A percentile compares a stretch with the other conserved stretches of the same genome.
phyloP scores from a whole-genome alignment of 1,140 invertebrate species.

The Papilio xuthus region DNA sequence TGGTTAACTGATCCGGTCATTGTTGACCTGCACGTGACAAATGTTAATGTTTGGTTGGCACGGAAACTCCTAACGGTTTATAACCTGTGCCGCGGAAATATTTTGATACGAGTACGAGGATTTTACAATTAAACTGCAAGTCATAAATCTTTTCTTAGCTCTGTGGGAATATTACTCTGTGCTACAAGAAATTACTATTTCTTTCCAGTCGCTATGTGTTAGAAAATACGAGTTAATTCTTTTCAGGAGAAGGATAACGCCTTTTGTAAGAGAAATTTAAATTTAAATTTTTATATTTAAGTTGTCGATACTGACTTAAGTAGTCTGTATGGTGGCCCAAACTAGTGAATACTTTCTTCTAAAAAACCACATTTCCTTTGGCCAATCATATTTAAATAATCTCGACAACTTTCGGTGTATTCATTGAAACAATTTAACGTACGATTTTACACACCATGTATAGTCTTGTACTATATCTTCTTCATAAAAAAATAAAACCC shows the following conservation, averaged over 20 bases:
- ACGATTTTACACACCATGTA: neutral
- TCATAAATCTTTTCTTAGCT: conserved; percentile 8
- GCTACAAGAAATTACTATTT: neutral
- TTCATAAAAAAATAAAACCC: conserved; percentile 2
- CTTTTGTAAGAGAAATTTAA: too few relatives aligned
- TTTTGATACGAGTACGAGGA: conserved; percentile 2
- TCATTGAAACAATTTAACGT: neutral
- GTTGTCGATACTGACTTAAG: too few relatives aligned
- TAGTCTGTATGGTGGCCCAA: too few relatives aligned
- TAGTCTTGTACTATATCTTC: neutral
- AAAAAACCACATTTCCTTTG: neutral
- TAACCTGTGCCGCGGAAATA: conserved; percentile 3
- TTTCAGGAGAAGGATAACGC: too few relatives aligned
- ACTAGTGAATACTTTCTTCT: too few relatives aligned
- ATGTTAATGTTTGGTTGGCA: conserved; percentile 40
- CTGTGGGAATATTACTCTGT: conserved; percentile 31
- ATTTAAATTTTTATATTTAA: too few relatives aligned
- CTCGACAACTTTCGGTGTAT: neutral
- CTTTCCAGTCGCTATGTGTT: neutral
- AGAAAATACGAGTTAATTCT: neutral
- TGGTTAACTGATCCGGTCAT: conserved; percentile 37
- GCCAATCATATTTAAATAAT: neutral
- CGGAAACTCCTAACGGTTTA: conserved; percentile 38
- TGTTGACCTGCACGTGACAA: conserved; percentile 40
- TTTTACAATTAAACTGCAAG: neutral